phyloP scores from a whole-genome alignment of 2,113 vertebrate species.

The Caracal caracal region DNA sequence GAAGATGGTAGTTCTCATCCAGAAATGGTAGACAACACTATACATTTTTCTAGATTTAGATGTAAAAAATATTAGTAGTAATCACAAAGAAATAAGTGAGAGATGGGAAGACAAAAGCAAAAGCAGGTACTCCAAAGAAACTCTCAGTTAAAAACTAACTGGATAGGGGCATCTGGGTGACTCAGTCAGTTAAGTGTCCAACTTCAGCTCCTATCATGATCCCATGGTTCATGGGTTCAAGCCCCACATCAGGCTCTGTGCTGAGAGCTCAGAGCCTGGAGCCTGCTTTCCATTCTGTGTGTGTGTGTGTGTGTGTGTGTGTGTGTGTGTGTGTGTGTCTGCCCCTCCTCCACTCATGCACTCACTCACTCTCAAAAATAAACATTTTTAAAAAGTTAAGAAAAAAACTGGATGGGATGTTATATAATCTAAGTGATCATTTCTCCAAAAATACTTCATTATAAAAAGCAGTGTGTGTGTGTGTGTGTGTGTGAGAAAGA shows the following conservation, averaged over 20 bases:
- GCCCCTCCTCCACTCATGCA: too few species aligned
- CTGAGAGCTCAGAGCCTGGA: too few species aligned
- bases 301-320: too few species aligned
- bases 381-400: slow-evolving; percentile 5
- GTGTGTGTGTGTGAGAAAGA: too few species aligned
- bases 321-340: too few species aligned
- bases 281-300: too few species aligned
- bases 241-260: neutral
- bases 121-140: slow-evolving; percentile 46
- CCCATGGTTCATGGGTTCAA: neutral
- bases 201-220: neutral
- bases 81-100: neutral
- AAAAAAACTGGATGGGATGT: neutral
- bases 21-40: neutral
- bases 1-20: neutral
- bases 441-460: slow-evolving; percentile 21
- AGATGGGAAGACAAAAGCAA: neutral
- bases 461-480: neutral
- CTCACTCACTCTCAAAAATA: neutral
- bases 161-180: neutral
- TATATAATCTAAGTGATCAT: slow-evolving; percentile 33
- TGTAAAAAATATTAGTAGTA: neutral
- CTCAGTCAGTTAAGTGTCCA: neutral
- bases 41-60: neutral
- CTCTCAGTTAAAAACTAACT: slow-evolving; percentile 18